phyloP scores from a whole-genome alignment of 2,797 vertebrate genomes.

The Rhabdophis nuchalis region DNA sequence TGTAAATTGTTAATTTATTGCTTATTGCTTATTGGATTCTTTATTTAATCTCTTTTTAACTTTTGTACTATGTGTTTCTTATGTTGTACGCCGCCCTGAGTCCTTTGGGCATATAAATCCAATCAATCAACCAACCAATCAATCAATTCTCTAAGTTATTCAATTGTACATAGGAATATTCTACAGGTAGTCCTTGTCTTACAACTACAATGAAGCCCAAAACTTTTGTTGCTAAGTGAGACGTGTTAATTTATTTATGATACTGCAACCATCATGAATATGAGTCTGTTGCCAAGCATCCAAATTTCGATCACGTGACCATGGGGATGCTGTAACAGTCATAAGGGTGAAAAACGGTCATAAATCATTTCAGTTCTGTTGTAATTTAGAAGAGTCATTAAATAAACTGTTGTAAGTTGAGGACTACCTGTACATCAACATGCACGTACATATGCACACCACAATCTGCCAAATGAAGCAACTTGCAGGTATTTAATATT shows the following conservation, averaged over 20 bases:
- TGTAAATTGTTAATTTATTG: no score
- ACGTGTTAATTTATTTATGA: neutral
- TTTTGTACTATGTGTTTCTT: no score
- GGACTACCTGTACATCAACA: neutral
- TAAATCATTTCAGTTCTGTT: neutral
- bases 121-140: no score
- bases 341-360: neutral
- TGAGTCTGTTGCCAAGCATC: neutral
- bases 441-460: neutral
- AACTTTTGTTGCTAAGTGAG: neutral
- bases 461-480: neutral
- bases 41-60: no score
- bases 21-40: no score
- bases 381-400: neutral
- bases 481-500: neutral
- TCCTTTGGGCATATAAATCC: no score
- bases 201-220: neutral
- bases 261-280: neutral
- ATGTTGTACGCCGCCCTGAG: no score
- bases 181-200: neutral
- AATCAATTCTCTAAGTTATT: neutral
- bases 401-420: neutral
- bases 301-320: neutral
- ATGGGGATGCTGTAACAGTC: neutral
- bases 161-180: neutral